Base-by-base conservation (phyloP, 2,113 vertebrate genomes). In the Candoia aspera region DNA sequence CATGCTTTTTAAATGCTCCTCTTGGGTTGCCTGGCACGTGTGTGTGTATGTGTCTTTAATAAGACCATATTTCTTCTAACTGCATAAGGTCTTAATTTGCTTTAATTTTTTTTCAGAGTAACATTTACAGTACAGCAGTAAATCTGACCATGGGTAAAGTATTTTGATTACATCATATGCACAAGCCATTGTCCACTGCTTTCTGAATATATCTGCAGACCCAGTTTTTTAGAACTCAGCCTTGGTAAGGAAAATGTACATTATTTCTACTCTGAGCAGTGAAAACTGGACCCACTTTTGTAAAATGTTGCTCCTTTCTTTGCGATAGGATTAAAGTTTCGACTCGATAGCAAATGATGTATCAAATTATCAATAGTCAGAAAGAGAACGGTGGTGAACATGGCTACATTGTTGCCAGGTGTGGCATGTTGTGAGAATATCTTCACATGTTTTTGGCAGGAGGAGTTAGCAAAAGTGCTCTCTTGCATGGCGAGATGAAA, bases 401-500 rank as follows among this genome's bases (percentile, higher is more conserved):
- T 59, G 54, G 13, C 54, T 46, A 33, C 86, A 49, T 49, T 21
- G 8, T 24, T 19, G 2, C 91, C 79, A 86, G 88, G 24, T 49
- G 49, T 68, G 55, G 9, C 13, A 6, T n/a, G 37, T n/a, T 64
- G 24, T 42, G 13, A 19, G 83, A 85, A 85, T 49, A 19, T 87
- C 33, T 83, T 54, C 68, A 19, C 5, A 46, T 49, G 57, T 91
- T 17, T 79, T 64, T 58, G 86, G 91, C 62, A 91, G 62, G 62
- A 88, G 91, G 91, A 91, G 91, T 49, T 87, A 59, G 64, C 62
- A 46, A 73, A 87, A 91, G 10, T 49, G 24, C 60, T 58, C 85
- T 79, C 91, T 86, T 54, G 57, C 85, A 79, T 79, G 86, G 85
- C 33, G 33, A 87, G 91, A 91, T 87, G 54, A 91, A 91, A 91